Base-by-base conservation (phyloP, 1,140 invertebrate species). In the Asbolus verrucosus region DNA sequence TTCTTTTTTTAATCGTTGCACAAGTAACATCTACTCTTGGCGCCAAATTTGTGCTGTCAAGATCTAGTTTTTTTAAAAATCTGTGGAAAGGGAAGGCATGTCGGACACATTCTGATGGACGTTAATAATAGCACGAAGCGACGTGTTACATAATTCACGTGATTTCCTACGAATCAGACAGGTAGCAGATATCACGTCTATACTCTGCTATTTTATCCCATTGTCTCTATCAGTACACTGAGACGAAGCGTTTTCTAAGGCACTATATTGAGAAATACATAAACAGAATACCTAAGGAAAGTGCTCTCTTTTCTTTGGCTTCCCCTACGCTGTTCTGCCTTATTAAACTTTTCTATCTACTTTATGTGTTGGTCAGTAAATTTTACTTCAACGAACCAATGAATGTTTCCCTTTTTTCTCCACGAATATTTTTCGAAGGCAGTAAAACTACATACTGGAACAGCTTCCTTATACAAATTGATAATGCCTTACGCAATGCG, bases 131-230 rank as follows among this genome's bases (percentile, higher is more conserved):
- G 4, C 61, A 14, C 15, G 36, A 65, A 41, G 61, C 61, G 33
- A 65, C 61, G 61, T 65, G 18, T 18, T 65, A 21, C 61, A 41
- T 65, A 65, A 65, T 65, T 65, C 61, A 65, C 15, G 39, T 65
- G 61, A 65, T 41, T 27, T 63, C 33, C 16, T 11, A 18, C 15
- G 24, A 27, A 8, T 27, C 21, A 50, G 43, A 50, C 43, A 54
- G 24, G 46, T 54, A 54, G 46, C 46, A 36, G 33, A 36, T 36
- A 36, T 36, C 5, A 24, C 46, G 46, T 54, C 46, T 16, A 27
- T 14, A 13, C 46, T 21, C 19, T 27, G 19, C 19, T 11, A 2
- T 54, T 54, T 27, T 54, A 54, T 54, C 11, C 19, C 27, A 27
- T 54, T 54, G 46, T 27, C 11, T 24, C 2, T 0, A 54, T 27